Conservation (phyloP, 2,797 vertebrate species). For the Petrocephalus schoutedeni region DNA sequence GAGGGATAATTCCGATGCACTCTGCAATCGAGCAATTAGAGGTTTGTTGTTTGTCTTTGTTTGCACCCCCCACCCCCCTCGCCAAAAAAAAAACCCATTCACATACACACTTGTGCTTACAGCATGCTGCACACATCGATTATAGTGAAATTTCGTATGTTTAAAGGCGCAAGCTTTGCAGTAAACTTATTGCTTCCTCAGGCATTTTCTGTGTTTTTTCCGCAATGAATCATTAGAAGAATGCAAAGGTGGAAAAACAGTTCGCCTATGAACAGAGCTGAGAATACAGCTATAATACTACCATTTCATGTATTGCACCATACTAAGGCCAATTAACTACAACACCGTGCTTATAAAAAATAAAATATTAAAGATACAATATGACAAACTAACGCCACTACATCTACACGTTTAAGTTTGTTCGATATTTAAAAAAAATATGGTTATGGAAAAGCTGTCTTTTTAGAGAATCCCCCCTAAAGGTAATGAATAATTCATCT, state of each 20-base stretch:
- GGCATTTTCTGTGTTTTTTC: neutral
- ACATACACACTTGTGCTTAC: neutral
- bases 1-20: neutral
- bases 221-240: conserved; percentile 7
- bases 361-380: neutral
- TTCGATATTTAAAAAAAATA: neutral
- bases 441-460: neutral
- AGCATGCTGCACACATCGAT: conserved; percentile 5
- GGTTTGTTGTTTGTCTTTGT: conserved; percentile 16
- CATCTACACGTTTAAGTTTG: neutral
- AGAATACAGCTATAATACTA: neutral
- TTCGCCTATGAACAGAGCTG: neutral
- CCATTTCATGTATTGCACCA: neutral
- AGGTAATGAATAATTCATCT: neutral
- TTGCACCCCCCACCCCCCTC: neutral
- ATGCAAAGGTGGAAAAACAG: neutral
- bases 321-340: neutral
- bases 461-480: neutral
- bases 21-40: conserved; percentile 10
- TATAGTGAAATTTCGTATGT: conserved; percentile 15
- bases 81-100: neutral
- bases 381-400: neutral
- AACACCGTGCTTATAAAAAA: neutral
- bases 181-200: neutral
- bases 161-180: neutral